Percentiles rank a stretch among this genome's conserved stretches.
phyloP scores from a whole-genome alignment of 2,888 invertebrate genomes.

The Coremacera marginata region DNA sequence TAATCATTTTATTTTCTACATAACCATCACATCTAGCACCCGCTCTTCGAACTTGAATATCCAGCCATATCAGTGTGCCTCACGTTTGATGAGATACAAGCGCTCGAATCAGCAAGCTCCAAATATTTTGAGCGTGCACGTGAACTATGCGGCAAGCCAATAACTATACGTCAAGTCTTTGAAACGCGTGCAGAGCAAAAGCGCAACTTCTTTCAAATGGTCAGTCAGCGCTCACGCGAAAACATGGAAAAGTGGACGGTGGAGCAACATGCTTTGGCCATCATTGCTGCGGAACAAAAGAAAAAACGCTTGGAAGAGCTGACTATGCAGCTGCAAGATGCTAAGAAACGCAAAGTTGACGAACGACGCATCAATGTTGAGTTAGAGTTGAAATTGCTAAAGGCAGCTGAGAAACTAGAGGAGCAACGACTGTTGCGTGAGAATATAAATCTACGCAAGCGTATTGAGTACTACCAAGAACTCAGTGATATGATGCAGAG shows the following conservation, averaged over 20 bases:
- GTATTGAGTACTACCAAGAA: conserved; percentile 61
- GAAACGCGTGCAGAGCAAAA: conserved; percentile 70
- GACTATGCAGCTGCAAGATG: conserved; percentile 56
- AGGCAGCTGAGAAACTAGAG: conserved; percentile 57
- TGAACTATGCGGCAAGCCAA: conserved; percentile 70
- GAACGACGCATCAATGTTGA: conserved; percentile 59
- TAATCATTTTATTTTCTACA: background rate
- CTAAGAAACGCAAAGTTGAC: conserved; percentile 58
- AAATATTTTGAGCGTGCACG: conserved; percentile 54
- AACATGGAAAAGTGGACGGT: conserved; percentile 62
- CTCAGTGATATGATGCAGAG: conserved; percentile 53
- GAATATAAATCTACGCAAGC: conserved; percentile 58
- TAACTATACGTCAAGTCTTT: conserved; percentile 71
- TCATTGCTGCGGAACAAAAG: conserved; percentile 54
- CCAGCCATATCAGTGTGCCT: conserved; percentile 64
- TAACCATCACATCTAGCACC: conserved; percentile 55
- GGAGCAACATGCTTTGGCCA: conserved; percentile 52
- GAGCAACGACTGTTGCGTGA: conserved; percentile 55
- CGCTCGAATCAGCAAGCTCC: conserved; percentile 51
- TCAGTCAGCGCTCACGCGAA: conserved; percentile 65
- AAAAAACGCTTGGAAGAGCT: conserved; percentile 57
- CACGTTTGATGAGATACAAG: conserved; percentile 59
- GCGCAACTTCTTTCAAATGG: conserved; percentile 72
- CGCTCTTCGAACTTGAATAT: conserved; percentile 59
- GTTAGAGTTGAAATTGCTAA: conserved; percentile 56